Conservation (phyloP, 2,113 vertebrate species). For the Physeter macrocephalus region DNA sequence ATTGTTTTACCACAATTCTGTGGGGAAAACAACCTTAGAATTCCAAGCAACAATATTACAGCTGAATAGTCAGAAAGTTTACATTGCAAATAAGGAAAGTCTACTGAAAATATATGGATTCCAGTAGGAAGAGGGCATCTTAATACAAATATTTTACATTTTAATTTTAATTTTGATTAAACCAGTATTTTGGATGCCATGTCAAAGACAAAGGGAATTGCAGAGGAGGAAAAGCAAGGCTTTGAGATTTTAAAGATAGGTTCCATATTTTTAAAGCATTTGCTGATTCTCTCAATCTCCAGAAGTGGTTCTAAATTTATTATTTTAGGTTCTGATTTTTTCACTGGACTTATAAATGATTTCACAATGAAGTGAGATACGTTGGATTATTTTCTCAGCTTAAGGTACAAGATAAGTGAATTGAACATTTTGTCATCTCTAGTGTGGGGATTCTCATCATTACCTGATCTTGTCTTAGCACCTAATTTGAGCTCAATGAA, state of each 20-base stretch:
- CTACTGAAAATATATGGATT: not conserved
- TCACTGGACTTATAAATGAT: not conserved
- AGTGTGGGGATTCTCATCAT: not conserved
- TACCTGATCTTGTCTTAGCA: not conserved
- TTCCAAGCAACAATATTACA: not conserved
- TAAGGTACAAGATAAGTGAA: not conserved
- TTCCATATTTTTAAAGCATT: not conserved
- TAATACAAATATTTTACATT: not conserved
- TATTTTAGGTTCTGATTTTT: not conserved
- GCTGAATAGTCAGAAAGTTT: not conserved
- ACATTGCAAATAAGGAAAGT: not conserved
- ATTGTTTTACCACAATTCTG: not conserved
- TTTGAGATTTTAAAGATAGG: not conserved
- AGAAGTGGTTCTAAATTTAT: not conserved
- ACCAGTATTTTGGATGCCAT: not conserved
- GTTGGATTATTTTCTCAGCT: not conserved
- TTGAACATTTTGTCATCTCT: not conserved
- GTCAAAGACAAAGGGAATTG: not conserved
- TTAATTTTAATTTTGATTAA: not conserved
- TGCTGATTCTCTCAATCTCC: not conserved
- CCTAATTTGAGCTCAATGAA: not conserved
- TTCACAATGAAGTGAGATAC: not conserved
- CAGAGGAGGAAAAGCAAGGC: not conserved
- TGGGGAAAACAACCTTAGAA: not conserved
- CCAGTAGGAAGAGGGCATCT: not conserved